Evolutionary conservation across 1,140 invertebrate genomes (phyloP).

Genomic region (Temnothorax curvispinosus): DNA sequence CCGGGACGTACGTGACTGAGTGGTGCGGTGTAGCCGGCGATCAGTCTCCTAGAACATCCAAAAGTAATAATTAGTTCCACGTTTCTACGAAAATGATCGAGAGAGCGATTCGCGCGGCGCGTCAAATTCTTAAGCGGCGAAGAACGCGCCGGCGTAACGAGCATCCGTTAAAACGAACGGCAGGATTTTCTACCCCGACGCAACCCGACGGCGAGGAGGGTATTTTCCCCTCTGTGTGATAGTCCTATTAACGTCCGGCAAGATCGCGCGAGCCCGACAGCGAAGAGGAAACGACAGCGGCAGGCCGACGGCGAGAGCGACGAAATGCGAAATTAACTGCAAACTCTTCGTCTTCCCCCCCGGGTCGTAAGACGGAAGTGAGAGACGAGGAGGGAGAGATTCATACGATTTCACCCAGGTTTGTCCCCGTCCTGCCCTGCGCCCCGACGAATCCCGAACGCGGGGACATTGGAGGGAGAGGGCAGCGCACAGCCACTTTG

Average conservation of each 20-base stretch:
- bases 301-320: conserved; percentile 61
- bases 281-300: conserved; percentile 44
- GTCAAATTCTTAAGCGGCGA: conserved; percentile 24
- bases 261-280: background rate
- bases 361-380: conserved; percentile 51
- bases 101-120: background rate
- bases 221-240: conserved; percentile 36
- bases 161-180: conserved; percentile 22
- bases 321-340: conserved; percentile 75
- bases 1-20: background rate
- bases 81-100: conserved; percentile 6
- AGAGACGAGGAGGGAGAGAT: background rate
- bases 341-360: conserved; percentile 55
- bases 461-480: background rate
- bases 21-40: background rate
- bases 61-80: conserved; percentile 6
- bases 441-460: background rate
- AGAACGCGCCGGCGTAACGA: background rate
- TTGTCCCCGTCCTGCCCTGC: background rate
- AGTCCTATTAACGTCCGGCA: conserved; percentile 60
- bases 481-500: conserved; percentile 73
- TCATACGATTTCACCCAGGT: conserved; percentile 3
- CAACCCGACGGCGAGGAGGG: background rate
- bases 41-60: background rate
- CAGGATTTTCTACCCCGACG: background rate